A percentile compares a stretch with the other conserved stretches of the same genome.
Conservation (phyloP, 1,140 invertebrate species). For the Sitobion miscanthi region DNA sequence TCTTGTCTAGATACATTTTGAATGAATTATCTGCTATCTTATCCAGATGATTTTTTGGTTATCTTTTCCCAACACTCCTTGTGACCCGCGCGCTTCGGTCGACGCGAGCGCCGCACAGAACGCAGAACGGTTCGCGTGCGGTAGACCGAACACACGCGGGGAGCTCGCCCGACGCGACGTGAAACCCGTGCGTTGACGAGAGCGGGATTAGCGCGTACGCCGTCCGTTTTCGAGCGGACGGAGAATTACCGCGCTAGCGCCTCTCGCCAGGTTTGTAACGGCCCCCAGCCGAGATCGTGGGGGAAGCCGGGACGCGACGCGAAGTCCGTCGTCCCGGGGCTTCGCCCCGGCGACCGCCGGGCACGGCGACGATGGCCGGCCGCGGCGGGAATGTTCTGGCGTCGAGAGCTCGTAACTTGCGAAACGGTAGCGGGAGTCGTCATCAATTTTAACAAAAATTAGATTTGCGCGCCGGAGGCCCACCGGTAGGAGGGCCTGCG, state of each 20-base stretch:
- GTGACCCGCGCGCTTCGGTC: background rate
- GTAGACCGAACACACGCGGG: background rate
- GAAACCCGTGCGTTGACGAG: background rate
- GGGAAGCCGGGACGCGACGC: conserved; percentile 7
- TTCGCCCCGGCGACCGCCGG: conserved; percentile 11
- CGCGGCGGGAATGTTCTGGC: background rate
- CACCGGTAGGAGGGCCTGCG: background rate
- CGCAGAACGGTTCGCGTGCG: background rate
- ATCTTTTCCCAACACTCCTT: too few species aligned
- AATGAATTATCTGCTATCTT: too few species aligned
- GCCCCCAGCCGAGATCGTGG: background rate
- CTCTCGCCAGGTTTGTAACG: background rate
- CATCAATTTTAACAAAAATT: background rate
- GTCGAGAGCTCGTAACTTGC: background rate
- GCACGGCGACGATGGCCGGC: background rate
- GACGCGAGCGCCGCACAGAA: background rate
- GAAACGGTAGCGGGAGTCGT: conserved; percentile 9
- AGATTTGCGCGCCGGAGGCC: background rate
- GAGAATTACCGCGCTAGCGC: background rate
- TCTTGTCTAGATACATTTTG: too few species aligned
- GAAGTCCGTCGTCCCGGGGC: conserved; percentile 6
- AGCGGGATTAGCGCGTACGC: background rate
- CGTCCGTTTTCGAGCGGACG: background rate
- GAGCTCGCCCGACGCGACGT: background rate
- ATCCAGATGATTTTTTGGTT: too few species aligned